Evolutionary conservation across 2,888 invertebrate genomes (phyloP), one percentile per base, ranked within the genome.

Genomic region (Monopis laevigella): DNA sequence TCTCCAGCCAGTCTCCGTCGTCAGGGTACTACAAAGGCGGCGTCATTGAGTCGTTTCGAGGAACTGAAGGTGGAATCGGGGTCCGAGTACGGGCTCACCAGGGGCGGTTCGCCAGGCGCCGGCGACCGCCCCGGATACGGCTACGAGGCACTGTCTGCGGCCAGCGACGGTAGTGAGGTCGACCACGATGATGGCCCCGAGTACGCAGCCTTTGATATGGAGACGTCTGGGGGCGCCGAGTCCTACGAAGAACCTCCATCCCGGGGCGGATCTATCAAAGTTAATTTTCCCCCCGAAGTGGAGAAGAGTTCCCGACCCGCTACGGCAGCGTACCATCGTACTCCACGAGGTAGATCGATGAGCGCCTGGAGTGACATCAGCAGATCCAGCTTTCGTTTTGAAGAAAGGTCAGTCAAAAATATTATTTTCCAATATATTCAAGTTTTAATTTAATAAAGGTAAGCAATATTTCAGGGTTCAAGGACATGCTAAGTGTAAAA

Each of bases 311-410:
- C 80, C 13, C 68, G 83, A 8, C 72, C 74, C 2, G 68, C 74
- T 29, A 58, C 80, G 13, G 65, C 80, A 42, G 75, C 83, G 6
- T 62, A 71, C 34, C 72, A 83, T 49, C 82, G 82, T 51, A 70
- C 84, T 12, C 82, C 77, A 46, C 83, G 73, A 62, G 92, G 86
- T 2, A 82, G 88, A 26, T 92, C 92, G 49, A 90, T 92, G 90
- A 92, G 92, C 58, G 92, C 90, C 27, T 92, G 92, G 92, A 92
- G 92, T 57, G 92, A 92, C 59, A 87, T 92, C 61, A 92, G 92
- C 56, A 84, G 92, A 43, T 91, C 90, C 51, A 92, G 91, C 62
- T 90, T 91, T 82, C 86, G 88, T 55, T 83, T 91, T 57, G 90
- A 90, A 51, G 90, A 90, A 65, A 88, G 89, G 89, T 89, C 39